Evolutionary conservation across 2,888 invertebrate species (phyloP).

Genomic region (Nebria salina): DNA sequence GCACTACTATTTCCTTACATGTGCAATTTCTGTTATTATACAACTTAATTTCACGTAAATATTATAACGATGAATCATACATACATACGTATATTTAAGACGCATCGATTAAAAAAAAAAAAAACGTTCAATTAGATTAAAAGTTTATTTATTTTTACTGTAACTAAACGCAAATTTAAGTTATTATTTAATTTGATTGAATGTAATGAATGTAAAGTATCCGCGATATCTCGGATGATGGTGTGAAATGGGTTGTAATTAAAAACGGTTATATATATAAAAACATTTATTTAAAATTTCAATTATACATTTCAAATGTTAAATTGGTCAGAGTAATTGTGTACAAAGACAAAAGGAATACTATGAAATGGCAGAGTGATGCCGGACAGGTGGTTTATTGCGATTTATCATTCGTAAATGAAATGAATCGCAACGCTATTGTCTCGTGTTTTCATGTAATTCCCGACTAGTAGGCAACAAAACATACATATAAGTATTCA

Average conservation of each 20-base stretch:
- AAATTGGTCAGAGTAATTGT: background rate
- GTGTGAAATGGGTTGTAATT: background rate
- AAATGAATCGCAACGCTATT: background rate
- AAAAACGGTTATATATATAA: background rate
- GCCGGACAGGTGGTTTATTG: too few relatives aligned
- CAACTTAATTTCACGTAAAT: background rate
- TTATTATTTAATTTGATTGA: too few relatives aligned
- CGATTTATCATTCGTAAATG: too few relatives aligned
- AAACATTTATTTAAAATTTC: background rate
- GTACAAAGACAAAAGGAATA: background rate
- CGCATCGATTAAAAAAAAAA: too few relatives aligned
- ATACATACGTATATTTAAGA: too few relatives aligned
- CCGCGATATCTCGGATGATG: too few relatives aligned
- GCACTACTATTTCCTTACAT: background rate
- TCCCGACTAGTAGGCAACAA: conserved; percentile 21
- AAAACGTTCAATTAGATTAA: background rate
- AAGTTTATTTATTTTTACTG: background rate
- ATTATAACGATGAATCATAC: background rate
- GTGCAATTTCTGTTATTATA: background rate
- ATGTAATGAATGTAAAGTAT: too few relatives aligned
- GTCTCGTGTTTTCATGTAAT: background rate
- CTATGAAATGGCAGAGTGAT: background rate
- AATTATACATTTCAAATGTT: background rate
- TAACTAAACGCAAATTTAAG: too few relatives aligned
- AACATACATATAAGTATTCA: conserved; percentile 27